phyloP scores from a whole-genome alignment of 2,113 vertebrate genomes.

The Suncus etruscus region DNA sequence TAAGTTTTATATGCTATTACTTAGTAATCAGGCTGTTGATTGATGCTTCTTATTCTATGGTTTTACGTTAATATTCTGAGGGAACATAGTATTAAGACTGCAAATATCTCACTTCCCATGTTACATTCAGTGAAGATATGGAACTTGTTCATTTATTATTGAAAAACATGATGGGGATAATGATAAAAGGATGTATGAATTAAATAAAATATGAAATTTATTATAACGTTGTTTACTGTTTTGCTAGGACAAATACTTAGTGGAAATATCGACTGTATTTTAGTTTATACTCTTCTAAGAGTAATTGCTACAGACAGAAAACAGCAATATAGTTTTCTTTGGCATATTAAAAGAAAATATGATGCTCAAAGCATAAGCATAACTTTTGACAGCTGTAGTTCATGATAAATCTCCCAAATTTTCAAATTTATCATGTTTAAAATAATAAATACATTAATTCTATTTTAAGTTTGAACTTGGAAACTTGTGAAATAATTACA shows the following conservation, averaged over 20 bases:
- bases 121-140: slow-evolving; percentile 58
- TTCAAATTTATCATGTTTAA: slow-evolving; percentile 86
- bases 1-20: slow-evolving; percentile 56
- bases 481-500: slow-evolving; percentile 70
- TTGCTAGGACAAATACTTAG: slow-evolving; percentile 81
- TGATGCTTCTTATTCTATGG: slow-evolving; percentile 56
- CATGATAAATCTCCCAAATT: slow-evolving; percentile 78
- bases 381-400: slow-evolving; percentile 63
- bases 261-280: slow-evolving; percentile 84
- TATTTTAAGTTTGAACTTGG: slow-evolving; percentile 57
- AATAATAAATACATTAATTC: slow-evolving; percentile 83
- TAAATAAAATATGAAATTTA: slow-evolving; percentile 74
- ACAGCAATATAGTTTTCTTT: slow-evolving; percentile 79
- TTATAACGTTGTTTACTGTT: slow-evolving; percentile 79
- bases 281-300: slow-evolving; percentile 71
- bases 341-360: slow-evolving; percentile 64
- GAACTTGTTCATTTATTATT: slow-evolving; percentile 81
- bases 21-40: slow-evolving; percentile 54
- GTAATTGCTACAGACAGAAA: slow-evolving; percentile 80
- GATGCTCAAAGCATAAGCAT: neutral
- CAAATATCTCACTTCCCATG: slow-evolving; percentile 55
- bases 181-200: slow-evolving; percentile 76
- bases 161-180: slow-evolving; percentile 74
- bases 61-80: slow-evolving; percentile 71
- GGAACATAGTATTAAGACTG: slow-evolving; percentile 67